phyloP scores from a whole-genome alignment of 2,113 vertebrate species.

The Colinus virginianus region DNA sequence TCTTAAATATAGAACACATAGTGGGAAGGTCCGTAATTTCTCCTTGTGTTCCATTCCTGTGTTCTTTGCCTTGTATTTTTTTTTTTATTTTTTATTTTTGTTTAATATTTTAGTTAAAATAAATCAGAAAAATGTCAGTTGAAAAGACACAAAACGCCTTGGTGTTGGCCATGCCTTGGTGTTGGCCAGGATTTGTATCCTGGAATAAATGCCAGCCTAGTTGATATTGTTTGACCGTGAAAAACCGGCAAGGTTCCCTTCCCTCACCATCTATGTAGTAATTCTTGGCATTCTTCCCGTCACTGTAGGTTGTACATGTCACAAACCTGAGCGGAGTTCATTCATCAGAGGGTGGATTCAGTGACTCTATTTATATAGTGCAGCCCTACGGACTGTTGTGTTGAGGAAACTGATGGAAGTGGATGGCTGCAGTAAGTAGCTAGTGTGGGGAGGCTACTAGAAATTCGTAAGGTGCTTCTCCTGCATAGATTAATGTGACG shows the following conservation, averaged over 20 bases:
- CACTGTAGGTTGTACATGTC: background rate
- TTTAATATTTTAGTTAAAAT: background rate
- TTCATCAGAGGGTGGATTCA: background rate
- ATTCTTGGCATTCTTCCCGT: background rate
- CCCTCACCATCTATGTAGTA: fast-evolving
- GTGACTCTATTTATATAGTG: fast-evolving
- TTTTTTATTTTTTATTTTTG: background rate
- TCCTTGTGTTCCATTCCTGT: background rate
- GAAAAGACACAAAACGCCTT: background rate
- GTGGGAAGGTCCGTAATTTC: background rate
- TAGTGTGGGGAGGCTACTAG: background rate
- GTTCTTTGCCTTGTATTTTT: background rate
- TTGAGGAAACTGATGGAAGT: background rate
- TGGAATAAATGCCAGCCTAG: background rate
- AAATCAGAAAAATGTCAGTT: background rate
- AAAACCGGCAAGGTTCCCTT: background rate
- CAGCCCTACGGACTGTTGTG: fast-evolving
- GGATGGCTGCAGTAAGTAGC: background rate
- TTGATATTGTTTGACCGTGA: background rate
- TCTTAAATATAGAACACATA: background rate
- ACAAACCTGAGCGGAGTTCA: background rate
- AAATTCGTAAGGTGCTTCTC: background rate
- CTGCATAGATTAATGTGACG: background rate
- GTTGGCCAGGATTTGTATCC: background rate
- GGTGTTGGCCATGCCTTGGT: fast-evolving